Evolutionary conservation across 2,888 invertebrate genomes (phyloP).

Genomic region (Tuberolachnus salignus): DNA sequence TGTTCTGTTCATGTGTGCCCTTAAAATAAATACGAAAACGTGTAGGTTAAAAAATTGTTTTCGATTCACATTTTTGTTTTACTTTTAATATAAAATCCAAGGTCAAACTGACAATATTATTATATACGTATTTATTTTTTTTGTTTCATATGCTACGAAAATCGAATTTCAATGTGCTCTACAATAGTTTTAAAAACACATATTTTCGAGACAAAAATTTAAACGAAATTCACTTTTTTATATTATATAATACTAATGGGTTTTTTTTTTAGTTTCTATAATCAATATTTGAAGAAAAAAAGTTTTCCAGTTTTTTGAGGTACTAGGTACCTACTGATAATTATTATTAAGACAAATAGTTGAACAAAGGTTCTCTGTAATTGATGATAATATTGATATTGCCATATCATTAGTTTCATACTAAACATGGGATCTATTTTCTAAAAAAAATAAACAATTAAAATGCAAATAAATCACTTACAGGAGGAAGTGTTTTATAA

Average conservation of each 20-base stretch:
- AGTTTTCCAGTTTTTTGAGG: too few species aligned
- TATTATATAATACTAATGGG: too few species aligned
- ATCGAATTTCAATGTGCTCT: background rate
- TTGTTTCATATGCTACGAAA: background rate
- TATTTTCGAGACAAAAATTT: too few species aligned
- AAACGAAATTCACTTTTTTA: too few species aligned
- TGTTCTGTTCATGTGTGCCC: background rate
- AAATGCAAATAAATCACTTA: background rate
- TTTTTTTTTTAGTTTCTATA: too few species aligned
- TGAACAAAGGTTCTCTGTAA: too few species aligned
- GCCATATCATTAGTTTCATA: background rate
- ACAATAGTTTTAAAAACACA: background rate
- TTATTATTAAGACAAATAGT: too few species aligned
- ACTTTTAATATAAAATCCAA: background rate
- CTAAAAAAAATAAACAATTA: background rate
- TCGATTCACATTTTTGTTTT: background rate
- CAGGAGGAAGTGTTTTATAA: conserved; percentile 25
- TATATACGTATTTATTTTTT: background rate
- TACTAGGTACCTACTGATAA: too few species aligned
- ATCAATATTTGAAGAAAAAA: too few species aligned
- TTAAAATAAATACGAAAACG: background rate
- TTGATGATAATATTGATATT: background rate
- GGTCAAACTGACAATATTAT: background rate
- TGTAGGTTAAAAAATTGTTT: background rate
- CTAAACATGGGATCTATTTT: background rate